phyloP scores from a whole-genome alignment of 2,797 vertebrate species.

The Amazona finschi region DNA sequence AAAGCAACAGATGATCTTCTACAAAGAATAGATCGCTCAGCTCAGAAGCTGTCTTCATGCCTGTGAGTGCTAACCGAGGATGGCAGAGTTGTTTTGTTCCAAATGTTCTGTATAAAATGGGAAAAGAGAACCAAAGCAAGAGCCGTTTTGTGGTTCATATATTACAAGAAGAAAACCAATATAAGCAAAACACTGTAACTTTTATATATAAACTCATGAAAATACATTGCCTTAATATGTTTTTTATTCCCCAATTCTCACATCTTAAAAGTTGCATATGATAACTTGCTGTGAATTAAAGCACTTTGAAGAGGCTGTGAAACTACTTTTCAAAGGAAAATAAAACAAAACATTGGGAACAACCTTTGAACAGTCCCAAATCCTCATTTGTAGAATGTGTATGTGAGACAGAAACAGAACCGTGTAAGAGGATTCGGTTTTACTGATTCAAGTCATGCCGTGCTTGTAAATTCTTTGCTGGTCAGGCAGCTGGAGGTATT shows the following conservation, averaged over 20 bases:
- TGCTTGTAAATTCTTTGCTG: conserved; percentile 24
- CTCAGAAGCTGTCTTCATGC: background rate
- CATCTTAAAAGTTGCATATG: background rate
- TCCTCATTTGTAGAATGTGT: background rate
- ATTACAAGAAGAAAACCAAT: conserved; percentile 22
- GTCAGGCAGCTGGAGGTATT: conserved; percentile 27
- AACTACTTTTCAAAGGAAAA: conserved; percentile 28
- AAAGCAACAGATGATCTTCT: background rate
- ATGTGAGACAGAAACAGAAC: background rate
- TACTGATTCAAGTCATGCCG: conserved; percentile 42
- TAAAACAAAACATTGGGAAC: background rate
- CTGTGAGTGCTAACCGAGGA: background rate
- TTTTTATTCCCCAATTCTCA: conserved; percentile 21
- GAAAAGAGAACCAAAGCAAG: conserved; percentile 32
- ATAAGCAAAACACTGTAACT: conserved; percentile 24
- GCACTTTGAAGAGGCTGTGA: background rate
- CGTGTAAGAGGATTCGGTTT: background rate
- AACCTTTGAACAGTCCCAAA: conserved; percentile 1
- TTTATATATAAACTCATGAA: conserved; percentile 48
- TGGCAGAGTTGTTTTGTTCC: background rate
- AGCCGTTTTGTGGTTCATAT: conserved; percentile 16
- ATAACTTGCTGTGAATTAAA: conserved; percentile 33
- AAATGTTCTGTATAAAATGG: conserved; percentile 38
- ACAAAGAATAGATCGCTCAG: background rate
- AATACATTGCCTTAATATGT: conserved; percentile 8